Evolutionary conservation across 37 sponge, comb jelly and placozoan genomes (phyloP).

Genomic region (Mnemiopsis leidyi): DNA sequence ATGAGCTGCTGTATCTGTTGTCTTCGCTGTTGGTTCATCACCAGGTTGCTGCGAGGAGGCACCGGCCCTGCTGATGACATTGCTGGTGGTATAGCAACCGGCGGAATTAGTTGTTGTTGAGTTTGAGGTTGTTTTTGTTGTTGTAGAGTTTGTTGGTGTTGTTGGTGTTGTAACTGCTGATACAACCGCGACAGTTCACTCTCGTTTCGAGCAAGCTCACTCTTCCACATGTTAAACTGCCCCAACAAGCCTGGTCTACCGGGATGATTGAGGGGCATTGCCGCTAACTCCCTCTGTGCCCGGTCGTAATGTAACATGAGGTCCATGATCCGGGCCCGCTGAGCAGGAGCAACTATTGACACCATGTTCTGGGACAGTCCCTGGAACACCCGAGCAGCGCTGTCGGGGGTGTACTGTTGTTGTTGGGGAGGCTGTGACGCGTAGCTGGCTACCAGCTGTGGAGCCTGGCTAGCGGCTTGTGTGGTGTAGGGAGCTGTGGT

Average conservation of each 20-base stretch:
- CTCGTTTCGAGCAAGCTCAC: not conserved
- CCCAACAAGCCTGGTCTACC: not conserved
- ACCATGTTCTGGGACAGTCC: not conserved
- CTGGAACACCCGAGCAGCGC: not conserved
- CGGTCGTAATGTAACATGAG: not conserved
- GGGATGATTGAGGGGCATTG: not conserved
- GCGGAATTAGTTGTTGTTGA: not conserved
- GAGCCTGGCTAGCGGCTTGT: not conserved
- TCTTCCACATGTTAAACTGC: not conserved
- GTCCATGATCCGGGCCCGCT: not conserved
- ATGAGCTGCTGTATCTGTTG: not conserved
- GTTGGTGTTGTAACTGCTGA: not conserved
- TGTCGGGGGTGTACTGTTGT: not conserved
- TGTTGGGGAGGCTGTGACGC: not conserved
- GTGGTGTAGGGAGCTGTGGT: not conserved
- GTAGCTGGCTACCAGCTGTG: not conserved
- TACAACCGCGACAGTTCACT: not conserved
- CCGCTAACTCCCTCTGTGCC: not conserved
- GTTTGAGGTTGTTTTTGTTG: not conserved
- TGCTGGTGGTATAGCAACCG: not conserved
- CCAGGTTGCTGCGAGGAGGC: not conserved
- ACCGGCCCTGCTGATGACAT: not conserved
- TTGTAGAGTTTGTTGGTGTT: not conserved
- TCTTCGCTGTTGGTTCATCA: not conserved
- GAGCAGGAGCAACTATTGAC: not conserved